Evolutionary conservation across 2,113 vertebrate species (phyloP).

Genomic region (Stegostoma tigrinum): DNA sequence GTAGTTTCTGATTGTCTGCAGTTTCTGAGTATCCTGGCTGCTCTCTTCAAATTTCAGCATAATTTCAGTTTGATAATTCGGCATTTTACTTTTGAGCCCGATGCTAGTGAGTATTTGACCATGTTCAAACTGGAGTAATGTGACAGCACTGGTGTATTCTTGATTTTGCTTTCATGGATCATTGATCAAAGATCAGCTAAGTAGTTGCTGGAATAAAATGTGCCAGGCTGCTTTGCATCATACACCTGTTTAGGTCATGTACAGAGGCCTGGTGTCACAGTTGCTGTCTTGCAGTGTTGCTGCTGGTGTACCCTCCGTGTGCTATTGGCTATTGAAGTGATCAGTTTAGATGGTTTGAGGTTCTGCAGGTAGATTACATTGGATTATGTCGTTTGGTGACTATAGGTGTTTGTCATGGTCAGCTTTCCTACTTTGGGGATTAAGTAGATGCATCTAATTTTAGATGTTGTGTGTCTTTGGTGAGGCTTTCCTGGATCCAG

Average conservation of each 20-base stretch:
- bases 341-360: background rate
- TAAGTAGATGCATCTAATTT: background rate
- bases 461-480: background rate
- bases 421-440: background rate
- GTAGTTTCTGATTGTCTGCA: background rate
- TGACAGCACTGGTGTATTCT: background rate
- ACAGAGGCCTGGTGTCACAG: background rate
- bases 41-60: background rate
- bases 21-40: background rate
- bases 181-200: background rate
- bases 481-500: background rate
- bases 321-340: background rate
- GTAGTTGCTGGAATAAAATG: background rate
- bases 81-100: background rate
- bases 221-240: background rate
- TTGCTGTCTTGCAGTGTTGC: background rate
- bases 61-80: background rate
- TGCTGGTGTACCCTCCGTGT: background rate
- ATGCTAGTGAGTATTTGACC: background rate
- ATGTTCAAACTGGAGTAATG: background rate
- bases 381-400: background rate
- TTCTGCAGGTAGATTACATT: background rate
- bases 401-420: background rate
- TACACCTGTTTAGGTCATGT: background rate
- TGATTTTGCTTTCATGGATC: background rate